Conservation (phyloP, 2,797 vertebrate species). For the Ptychadena robeensis region DNA sequence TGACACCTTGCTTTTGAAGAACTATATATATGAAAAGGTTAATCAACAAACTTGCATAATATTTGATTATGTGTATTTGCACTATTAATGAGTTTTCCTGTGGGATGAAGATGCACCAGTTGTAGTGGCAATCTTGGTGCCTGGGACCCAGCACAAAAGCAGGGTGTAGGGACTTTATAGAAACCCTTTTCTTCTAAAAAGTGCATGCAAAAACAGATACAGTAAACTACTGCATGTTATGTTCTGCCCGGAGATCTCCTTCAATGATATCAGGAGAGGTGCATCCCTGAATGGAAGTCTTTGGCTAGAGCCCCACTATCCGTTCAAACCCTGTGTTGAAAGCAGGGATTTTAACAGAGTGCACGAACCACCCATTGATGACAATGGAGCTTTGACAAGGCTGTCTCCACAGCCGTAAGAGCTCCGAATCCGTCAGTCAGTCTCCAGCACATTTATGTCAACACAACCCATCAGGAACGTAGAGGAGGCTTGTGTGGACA, state of each 20-base stretch:
- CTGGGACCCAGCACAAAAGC: neutral
- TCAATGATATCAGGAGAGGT: neutral
- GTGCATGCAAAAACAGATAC: neutral
- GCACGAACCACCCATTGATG: too few species aligned
- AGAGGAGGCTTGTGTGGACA: too few species aligned
- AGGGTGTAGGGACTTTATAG: too few species aligned
- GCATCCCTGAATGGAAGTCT: neutral
- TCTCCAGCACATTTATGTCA: too few species aligned
- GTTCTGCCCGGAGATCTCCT: neutral
- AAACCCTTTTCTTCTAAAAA: too few species aligned
- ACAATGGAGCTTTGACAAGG: too few species aligned
- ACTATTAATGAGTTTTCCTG: neutral
- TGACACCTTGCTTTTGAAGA: neutral
- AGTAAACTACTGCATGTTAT: neutral
- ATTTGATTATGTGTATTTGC: neutral
- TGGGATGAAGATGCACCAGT: neutral
- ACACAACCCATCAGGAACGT: too few species aligned
- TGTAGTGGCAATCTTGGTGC: neutral
- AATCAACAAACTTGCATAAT: neutral
- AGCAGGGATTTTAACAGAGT: too few species aligned
- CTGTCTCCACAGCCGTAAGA: too few species aligned
- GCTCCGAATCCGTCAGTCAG: too few species aligned
- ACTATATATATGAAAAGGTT: neutral
- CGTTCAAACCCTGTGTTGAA: too few species aligned
- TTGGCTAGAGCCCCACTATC: too few species aligned